phyloP scores from a whole-genome alignment of 2,797 vertebrate species.

The Simalia tracyae region DNA sequence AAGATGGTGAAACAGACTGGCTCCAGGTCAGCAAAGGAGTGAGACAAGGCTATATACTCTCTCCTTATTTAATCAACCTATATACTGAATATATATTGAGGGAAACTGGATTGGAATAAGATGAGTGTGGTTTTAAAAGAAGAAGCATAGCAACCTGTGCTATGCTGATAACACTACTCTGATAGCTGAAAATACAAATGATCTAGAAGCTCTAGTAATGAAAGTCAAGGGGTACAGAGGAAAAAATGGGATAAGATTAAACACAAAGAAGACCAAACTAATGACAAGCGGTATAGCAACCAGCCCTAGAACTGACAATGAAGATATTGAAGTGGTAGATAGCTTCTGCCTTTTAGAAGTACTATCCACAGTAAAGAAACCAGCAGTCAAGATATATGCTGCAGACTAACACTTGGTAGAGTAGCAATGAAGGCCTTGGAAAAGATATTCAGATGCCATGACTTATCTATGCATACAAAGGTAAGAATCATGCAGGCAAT shows the following conservation, averaged over 20 bases:
- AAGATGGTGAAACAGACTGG: neutral
- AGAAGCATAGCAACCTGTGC: neutral
- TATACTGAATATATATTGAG: neutral
- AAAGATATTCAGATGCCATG: neutral
- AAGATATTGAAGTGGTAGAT: neutral
- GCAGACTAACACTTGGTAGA: neutral
- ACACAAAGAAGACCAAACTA: neutral
- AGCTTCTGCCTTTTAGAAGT: neutral
- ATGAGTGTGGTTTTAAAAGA: neutral
- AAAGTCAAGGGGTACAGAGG: neutral
- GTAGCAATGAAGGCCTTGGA: neutral
- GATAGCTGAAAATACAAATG: neutral
- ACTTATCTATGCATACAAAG: neutral
- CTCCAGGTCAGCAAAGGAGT: neutral
- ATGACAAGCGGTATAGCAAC: neutral
- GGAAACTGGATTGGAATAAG: neutral
- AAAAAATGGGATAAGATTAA: neutral
- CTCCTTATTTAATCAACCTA: neutral
- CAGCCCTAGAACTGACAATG: neutral
- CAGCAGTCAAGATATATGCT: neutral
- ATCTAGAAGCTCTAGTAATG: neutral
- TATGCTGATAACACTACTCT: neutral
- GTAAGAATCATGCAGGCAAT: neutral
- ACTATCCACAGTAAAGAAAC: neutral
- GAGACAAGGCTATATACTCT: neutral